Percentiles rank a stretch among this genome's conserved stretches.
Conservation (phyloP, 2,797 vertebrate species). For the Pyrocephalus nanus region DNA sequence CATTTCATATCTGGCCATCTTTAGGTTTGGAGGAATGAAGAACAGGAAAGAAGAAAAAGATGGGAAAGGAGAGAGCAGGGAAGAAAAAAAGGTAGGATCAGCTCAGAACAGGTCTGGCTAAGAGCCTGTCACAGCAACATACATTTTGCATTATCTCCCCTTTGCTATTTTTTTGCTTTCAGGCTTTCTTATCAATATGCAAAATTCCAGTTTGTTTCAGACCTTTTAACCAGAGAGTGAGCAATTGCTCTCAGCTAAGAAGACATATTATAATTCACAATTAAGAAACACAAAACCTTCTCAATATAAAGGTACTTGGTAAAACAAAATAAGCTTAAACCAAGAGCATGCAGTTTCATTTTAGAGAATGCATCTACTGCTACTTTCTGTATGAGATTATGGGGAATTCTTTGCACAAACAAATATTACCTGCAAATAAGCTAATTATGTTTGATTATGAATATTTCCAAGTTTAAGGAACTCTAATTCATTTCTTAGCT, state of each 20-base stretch:
- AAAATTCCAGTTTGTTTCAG: not conserved
- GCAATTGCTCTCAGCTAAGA: constrained; percentile 53
- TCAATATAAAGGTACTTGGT: not conserved
- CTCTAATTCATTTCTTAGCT: not conserved
- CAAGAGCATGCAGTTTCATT: not conserved
- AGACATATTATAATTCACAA: not conserved
- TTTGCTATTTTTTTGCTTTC: constrained; percentile 19
- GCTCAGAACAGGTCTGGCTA: constrained; percentile 30
- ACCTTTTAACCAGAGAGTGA: constrained; percentile 1
- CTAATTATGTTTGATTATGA: not conserved
- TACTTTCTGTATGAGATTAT: not conserved
- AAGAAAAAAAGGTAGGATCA: not conserved
- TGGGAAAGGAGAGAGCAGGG: constrained; percentile 4
- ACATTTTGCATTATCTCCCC: constrained; percentile 29
- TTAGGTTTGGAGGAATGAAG: constrained; percentile 51
- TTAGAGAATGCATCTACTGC: not conserved
- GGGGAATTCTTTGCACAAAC: not conserved
- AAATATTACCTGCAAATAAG: not conserved
- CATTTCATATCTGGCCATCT: constrained; percentile 72
- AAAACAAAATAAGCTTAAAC: not conserved
- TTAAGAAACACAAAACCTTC: not conserved
- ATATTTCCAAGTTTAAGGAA: not conserved
- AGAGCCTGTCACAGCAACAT: constrained; percentile 34
- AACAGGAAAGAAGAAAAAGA: constrained; percentile 45
- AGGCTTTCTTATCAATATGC: not conserved